Percentiles rank a stretch among this genome's conserved stretches.
These are phyloP conservation scores for Drosophila infuscata DNA, from an alignment of 2,888 invertebrate genomes.

Conservation along the genomic window DNA sequence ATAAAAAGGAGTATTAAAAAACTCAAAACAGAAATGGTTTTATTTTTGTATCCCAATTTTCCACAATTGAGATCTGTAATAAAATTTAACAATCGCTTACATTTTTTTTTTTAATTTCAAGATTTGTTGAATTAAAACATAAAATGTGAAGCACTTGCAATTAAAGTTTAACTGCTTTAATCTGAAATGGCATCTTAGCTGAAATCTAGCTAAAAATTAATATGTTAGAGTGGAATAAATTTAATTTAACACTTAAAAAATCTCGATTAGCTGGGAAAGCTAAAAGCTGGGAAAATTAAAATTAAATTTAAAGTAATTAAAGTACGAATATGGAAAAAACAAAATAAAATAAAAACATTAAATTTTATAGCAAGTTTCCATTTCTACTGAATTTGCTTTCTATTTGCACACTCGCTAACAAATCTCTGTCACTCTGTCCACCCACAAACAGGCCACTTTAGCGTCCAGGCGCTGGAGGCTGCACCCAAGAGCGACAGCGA, in stretches of 20 bases:
- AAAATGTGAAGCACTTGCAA: not conserved
- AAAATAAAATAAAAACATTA: not conserved
- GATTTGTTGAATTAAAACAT: not conserved
- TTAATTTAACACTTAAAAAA: not conserved
- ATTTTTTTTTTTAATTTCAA: not conserved
- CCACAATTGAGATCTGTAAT: not conserved
- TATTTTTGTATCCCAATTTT: not conserved
- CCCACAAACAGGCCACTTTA: constrained; percentile 62
- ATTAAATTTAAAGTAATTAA: not conserved
- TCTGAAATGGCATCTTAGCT: not conserved
- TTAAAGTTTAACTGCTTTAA: not conserved
- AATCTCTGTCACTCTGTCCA: not conserved
- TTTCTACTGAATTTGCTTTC: constrained; percentile 2
- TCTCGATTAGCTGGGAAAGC: too few relatives aligned
- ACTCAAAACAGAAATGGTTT: not conserved
- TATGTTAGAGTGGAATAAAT: not conserved
- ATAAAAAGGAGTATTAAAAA: not conserved
- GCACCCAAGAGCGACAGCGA: constrained; percentile 57
- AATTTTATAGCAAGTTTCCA: not conserved
- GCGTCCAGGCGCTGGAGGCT: constrained; percentile 60
- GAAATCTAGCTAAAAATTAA: not conserved
- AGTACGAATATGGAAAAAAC: not conserved
- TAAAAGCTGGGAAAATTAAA: too few relatives aligned
- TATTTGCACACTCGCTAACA: not conserved
- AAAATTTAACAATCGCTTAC: not conserved